A percentile compares a stretch with the other conserved stretches of the same genome.
Evolutionary conservation across 2,797 vertebrate species (phyloP).

Genomic region (Rhadinocentrus ornatus): DNA sequence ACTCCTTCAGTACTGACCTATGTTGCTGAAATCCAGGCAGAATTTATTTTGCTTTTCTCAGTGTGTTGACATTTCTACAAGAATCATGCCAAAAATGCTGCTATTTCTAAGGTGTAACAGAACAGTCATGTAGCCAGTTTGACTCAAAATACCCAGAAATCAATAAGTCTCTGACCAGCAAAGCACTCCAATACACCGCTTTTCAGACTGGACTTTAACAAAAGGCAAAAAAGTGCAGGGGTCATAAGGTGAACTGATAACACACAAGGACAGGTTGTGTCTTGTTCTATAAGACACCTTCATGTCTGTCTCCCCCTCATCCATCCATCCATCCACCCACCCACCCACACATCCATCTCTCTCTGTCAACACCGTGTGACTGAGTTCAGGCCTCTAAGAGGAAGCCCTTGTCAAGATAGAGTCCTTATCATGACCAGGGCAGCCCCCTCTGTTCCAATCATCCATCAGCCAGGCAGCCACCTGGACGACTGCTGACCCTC

Average conservation of each 20-base stretch:
- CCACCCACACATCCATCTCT: slow-evolving; percentile 71
- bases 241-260: slow-evolving; percentile 72
- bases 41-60: neutral
- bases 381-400: slow-evolving; percentile 68
- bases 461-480: slow-evolving; percentile 78
- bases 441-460: slow-evolving; percentile 71
- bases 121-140: neutral
- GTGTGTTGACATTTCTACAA: neutral
- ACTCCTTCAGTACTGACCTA: neutral
- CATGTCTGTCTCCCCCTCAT: slow-evolving; percentile 64
- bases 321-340: slow-evolving; percentile 62
- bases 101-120: neutral
- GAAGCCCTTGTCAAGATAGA: slow-evolving; percentile 83
- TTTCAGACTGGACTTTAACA: slow-evolving; percentile 23
- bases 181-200: neutral
- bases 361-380: slow-evolving; percentile 73
- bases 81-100: neutral
- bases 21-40: neutral
- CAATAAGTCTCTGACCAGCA: neutral
- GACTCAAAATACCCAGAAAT: slow-evolving; percentile 20
- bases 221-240: slow-evolving; percentile 27
- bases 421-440: slow-evolving; percentile 74
- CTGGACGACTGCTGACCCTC: slow-evolving; percentile 75
- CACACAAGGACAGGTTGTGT: slow-evolving; percentile 60
- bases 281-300: slow-evolving; percentile 67